Evolutionary conservation across 1,140 invertebrate genomes (phyloP), one percentile per base, ranked within the genome.

Genomic region (Wasmannia auropunctata): DNA sequence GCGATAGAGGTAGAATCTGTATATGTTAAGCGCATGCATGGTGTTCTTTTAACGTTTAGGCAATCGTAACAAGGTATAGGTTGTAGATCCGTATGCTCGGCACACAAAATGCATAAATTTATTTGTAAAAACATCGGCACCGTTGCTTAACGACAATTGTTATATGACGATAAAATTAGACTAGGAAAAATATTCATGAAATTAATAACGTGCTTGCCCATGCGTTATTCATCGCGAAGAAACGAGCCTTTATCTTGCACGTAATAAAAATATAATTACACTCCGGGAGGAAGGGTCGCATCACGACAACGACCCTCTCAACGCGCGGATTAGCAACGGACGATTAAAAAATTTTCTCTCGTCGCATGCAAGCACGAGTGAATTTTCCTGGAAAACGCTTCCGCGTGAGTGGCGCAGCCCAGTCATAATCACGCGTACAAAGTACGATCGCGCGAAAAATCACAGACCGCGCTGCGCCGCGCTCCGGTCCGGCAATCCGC

Each of bases 401-500:
- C 75, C 58, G 49, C 43, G 60, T 14, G 51, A 70, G 11, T 14
- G 19, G 40, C 1, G 63, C 37, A 58, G 31, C 37, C 40, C 49
- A 11, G 49, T 69, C 77, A 28, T 56, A 58, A 40, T 70, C 37
- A 25, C 43, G 62, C 31, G 22, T n/a, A 65, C 28, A 19, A 37
- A 77, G 58, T 63, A 43, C 8, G 37, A 46, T 74, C 46, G 63
- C 63, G 11, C 51, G 54, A 56, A 83, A 88, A 81, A 85, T 89
- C 69, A 46, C 67, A 43, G 86, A 89, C 80, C 88, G 60, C 60
- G 8, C n/a, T n/a, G n/a, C n/a, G n/a, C n/a, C n/a, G n/a, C 28
- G 60, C 25, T 3, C 69, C 87, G 16, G 77, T 56, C 87, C 69
- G 51, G 69, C 89, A 88, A 86, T 91, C 86, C 88, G 86, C 86